These are phyloP conservation scores for Hermaeophaga mercurialis DNA, from an alignment of 2,888 invertebrate species.

Conservation along the genomic window DNA sequence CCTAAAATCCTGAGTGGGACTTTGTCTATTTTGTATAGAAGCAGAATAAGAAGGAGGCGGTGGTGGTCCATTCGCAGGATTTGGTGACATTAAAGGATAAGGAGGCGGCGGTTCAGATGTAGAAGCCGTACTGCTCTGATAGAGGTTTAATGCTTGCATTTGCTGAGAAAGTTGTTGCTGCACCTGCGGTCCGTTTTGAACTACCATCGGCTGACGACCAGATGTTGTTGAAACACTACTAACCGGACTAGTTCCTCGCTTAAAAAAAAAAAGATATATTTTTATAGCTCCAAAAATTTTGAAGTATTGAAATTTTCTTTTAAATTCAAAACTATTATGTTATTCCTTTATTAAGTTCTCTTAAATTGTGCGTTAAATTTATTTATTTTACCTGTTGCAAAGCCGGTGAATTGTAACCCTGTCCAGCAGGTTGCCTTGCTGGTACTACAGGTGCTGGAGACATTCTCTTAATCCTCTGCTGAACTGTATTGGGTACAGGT, in stretches of 20 bases:
- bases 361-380: no score
- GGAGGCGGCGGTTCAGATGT: conserved; percentile 69
- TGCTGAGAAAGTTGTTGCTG: conserved; percentile 88
- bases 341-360: no score
- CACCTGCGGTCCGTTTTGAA: conserved; percentile 59
- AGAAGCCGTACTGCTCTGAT: conserved; percentile 66
- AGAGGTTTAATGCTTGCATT: conserved; percentile 83
- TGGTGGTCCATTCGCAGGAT: conserved; percentile 66
- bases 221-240: conserved; percentile 47
- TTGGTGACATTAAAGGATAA: conserved; percentile 61
- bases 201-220: conserved; percentile 75
- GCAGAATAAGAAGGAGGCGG: conserved; percentile 86
- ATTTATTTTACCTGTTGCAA: conserved; percentile 42
- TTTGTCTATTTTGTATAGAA: conserved; percentile 85
- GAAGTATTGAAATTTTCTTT: no score
- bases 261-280: background rate
- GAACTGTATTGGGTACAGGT: conserved; percentile 66
- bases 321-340: no score
- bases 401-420: conserved; percentile 45
- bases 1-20: conserved; percentile 79
- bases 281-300: no score
- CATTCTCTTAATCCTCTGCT: conserved; percentile 77
- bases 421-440: conserved; percentile 66
- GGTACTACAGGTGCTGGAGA: conserved; percentile 72
- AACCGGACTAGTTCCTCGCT: conserved; percentile 70